Conservation (phyloP, 2,888 invertebrate species). For the Cheilosia grossa region DNA sequence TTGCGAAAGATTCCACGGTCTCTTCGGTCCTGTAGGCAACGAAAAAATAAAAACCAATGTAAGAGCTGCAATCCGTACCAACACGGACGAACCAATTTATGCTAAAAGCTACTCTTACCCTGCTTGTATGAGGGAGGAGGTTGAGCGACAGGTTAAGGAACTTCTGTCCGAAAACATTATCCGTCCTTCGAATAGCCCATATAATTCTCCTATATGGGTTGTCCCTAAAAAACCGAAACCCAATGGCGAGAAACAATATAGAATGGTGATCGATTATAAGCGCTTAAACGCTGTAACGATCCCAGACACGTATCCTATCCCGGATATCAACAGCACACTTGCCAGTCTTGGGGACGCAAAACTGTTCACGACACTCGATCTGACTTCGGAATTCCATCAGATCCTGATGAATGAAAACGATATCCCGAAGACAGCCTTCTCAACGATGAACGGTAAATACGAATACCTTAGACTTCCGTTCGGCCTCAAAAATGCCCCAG, state of each 20-base stretch:
- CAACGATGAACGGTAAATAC: neutral
- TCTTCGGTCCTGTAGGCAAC: conserved; percentile 9
- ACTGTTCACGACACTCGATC: neutral
- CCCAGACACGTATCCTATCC: too few relatives aligned
- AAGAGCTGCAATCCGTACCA: conserved; percentile 4
- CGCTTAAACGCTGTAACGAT: too few relatives aligned
- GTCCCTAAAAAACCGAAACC: conserved; percentile 58
- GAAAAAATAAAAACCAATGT: conserved; percentile 16
- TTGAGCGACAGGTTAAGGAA: conserved; percentile 77
- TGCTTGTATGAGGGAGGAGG: conserved; percentile 76
- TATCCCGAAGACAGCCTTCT: neutral
- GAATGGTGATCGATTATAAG: conserved; percentile 62
- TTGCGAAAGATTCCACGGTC: neutral
- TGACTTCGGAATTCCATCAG: neutral
- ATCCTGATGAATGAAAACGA: neutral
- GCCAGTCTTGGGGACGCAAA: neutral
- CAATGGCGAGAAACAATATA: conserved; percentile 67
- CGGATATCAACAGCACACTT: neutral
- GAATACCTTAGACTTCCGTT: neutral
- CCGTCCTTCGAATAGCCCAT: conserved; percentile 76
- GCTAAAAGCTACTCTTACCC: conserved; percentile 80
- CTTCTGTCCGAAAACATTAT: conserved; percentile 78
- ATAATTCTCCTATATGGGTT: conserved; percentile 76
- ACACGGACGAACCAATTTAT: conserved; percentile 76
- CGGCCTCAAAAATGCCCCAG: conserved; percentile 47